These are phyloP conservation scores for Gallirallus australis DNA, from an alignment of 2,797 vertebrate genomes.

Conservation along the genomic window DNA sequence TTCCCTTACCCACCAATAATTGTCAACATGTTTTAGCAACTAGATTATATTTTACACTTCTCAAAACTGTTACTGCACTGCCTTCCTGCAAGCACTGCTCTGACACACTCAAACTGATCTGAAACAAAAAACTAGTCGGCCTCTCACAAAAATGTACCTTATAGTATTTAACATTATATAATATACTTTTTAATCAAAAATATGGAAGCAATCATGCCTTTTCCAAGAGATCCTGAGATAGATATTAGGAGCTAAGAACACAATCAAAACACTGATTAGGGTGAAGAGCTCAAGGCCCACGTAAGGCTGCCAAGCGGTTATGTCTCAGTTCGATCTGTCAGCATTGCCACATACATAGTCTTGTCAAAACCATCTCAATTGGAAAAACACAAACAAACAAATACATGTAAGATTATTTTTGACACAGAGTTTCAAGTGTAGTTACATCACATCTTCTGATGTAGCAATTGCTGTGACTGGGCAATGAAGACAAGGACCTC, in stretches of 20 bases:
- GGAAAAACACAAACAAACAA: neutral
- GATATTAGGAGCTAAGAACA: neutral
- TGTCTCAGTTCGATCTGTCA: neutral
- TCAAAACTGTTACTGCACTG: neutral
- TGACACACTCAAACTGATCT: neutral
- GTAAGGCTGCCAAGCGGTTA: neutral
- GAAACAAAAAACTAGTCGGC: neutral
- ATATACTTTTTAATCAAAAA: neutral
- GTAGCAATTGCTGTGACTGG: neutral
- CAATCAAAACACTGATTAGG: neutral
- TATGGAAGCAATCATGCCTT: neutral
- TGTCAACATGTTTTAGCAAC: neutral
- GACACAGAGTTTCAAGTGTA: neutral
- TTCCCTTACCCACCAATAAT: neutral
- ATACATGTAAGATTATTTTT: neutral
- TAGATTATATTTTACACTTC: neutral
- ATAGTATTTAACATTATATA: neutral
- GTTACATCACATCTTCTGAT: neutral
- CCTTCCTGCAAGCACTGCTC: neutral
- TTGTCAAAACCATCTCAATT: neutral
- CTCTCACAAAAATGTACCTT: neutral
- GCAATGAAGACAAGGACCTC: neutral
- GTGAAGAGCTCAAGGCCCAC: neutral
- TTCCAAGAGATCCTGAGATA: neutral
- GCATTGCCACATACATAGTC: accelerated